Evolutionary conservation across 2,797 vertebrate genomes (phyloP).

Genomic region (Enteromius thamalakanensis): DNA sequence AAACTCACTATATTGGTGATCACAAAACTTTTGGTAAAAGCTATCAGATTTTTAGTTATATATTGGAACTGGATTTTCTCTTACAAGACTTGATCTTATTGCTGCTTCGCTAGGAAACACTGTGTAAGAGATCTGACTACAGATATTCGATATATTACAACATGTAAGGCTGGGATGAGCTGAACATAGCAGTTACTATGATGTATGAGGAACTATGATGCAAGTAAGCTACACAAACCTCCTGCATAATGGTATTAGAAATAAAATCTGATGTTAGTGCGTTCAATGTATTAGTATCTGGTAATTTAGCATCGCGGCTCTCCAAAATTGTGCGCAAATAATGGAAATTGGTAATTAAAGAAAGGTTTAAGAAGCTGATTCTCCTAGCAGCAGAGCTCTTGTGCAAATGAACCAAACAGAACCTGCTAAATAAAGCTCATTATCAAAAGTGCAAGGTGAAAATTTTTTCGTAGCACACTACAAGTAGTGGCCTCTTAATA

Average conservation of each 20-base stretch:
- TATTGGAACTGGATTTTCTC: constrained; percentile 16
- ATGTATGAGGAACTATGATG: constrained; percentile 9
- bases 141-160: constrained; percentile 1
- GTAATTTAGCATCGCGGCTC: background rate
- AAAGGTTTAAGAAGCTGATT: background rate
- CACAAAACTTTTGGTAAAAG: background rate
- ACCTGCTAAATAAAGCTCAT: constrained; percentile 34
- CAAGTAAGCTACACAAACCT: background rate
- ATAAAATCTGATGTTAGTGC: background rate
- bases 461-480: background rate
- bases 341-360: background rate
- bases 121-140: constrained; percentile 13
- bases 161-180: constrained; percentile 16
- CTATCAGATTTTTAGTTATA: constrained; percentile 17
- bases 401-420: constrained; percentile 41
- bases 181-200: constrained; percentile 19
- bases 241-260: constrained; percentile 1
- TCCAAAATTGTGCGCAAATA: background rate
- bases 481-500: constrained; percentile 6
- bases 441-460: constrained; percentile 48
- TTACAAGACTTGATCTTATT: constrained; percentile 12
- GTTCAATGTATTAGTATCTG: background rate
- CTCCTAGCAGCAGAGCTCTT: constrained; percentile 37
- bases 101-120: constrained; percentile 9
- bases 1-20: background rate